These are phyloP conservation scores for Patella pellucida DNA, from an alignment of 2,888 invertebrate species.

Conservation along the genomic window DNA sequence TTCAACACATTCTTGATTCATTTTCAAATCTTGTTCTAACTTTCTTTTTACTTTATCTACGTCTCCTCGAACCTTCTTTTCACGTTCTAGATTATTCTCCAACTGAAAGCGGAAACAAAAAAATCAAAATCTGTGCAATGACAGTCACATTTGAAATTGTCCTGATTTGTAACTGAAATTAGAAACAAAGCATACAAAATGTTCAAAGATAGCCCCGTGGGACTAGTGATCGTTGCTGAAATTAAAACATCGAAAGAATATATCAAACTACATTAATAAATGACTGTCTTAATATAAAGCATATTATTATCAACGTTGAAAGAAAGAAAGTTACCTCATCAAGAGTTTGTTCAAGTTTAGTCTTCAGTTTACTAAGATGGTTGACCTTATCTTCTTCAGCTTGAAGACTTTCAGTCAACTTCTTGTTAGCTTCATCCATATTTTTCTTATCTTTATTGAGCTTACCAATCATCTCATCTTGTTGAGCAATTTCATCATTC, in stretches of 20 bases:
- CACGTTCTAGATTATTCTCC: conserved; percentile 98
- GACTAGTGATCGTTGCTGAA: too few species aligned
- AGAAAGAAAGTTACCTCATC: not conserved
- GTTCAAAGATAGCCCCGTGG: not conserved
- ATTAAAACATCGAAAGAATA: too few species aligned
- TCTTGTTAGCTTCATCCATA: conserved; percentile 9
- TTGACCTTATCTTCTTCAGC: conserved; percentile 8
- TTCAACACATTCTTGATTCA: conserved; percentile 70
- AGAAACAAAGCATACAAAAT: not conserved
- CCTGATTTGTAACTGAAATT: not conserved
- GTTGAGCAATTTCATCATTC: conserved; percentile 1
- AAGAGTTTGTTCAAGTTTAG: conserved; percentile 2
- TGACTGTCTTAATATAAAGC: not conserved
- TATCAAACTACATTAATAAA: not conserved
- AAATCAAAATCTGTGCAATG: too few species aligned
- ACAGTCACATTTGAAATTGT: too few species aligned
- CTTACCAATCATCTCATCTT: not conserved
- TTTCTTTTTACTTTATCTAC: conserved; percentile 98
- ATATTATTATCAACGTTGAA: too few species aligned
- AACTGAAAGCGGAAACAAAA: conserved; percentile 71
- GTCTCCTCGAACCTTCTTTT: conserved; percentile 98
- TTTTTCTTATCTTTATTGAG: not conserved
- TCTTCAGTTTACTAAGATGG: not conserved
- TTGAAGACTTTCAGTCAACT: not conserved
- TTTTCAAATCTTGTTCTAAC: conserved; percentile 98